These are phyloP conservation scores for Scelioninae gen. 1 DNA, from an alignment of 2,888 invertebrate genomes.

Conservation along the genomic window DNA sequence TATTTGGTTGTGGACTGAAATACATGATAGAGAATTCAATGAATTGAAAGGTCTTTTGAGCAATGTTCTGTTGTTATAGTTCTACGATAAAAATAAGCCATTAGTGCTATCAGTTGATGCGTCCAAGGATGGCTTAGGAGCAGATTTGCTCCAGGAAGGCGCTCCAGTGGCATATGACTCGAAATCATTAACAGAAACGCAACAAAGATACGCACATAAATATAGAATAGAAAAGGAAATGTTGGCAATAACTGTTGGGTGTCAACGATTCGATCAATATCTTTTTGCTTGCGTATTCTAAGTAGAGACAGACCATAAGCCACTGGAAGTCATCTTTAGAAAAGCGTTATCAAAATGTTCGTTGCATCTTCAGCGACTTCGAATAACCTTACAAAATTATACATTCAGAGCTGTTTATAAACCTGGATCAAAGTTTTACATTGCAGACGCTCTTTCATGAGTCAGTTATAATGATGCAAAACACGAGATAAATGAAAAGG, in stretches of 20 bases:
- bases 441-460: slow-evolving; percentile 52
- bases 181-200: slow-evolving; percentile 54
- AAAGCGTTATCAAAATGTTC: too few relatives aligned
- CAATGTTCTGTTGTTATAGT: slow-evolving; percentile 47
- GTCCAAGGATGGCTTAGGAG: slow-evolving; percentile 62
- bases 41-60: slow-evolving; percentile 67
- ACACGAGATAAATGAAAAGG: background rate
- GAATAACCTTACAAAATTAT: background rate
- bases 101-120: slow-evolving; percentile 35
- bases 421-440: slow-evolving; percentile 62
- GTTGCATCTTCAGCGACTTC: too few relatives aligned
- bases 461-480: background rate
- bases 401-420: slow-evolving; percentile 13
- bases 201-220: slow-evolving; percentile 61
- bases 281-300: slow-evolving; percentile 46
- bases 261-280: slow-evolving; percentile 69
- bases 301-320: slow-evolving; percentile 59
- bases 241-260: slow-evolving; percentile 67
- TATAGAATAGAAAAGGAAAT: slow-evolving; percentile 71
- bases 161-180: slow-evolving; percentile 76
- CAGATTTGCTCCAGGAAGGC: slow-evolving; percentile 72
- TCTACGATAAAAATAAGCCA: slow-evolving; percentile 39
- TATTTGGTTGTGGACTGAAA: slow-evolving; percentile 73
- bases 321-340: slow-evolving; percentile 8
- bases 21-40: slow-evolving; percentile 71